phyloP scores from a whole-genome alignment of 2,797 vertebrate genomes.

The Scarus forsteni region DNA sequence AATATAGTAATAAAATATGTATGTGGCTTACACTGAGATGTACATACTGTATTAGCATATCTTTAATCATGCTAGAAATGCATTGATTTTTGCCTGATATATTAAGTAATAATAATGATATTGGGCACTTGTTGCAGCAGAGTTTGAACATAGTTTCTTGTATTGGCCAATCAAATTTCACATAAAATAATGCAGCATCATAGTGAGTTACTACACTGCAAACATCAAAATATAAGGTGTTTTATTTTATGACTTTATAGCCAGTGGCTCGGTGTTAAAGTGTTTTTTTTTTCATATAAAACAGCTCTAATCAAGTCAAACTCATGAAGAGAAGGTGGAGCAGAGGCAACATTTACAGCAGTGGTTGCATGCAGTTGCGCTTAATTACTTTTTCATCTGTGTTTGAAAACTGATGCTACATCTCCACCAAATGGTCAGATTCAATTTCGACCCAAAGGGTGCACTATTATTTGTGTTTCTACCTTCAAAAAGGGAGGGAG shows the following conservation, averaged over 20 bases:
- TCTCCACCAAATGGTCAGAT: too few species aligned
- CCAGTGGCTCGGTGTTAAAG: slow-evolving; percentile 34
- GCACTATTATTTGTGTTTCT: too few species aligned
- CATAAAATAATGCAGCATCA: slow-evolving; percentile 19
- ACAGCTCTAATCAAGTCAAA: slow-evolving; percentile 38
- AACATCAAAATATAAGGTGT: slow-evolving; percentile 43
- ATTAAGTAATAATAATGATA: slow-evolving; percentile 21
- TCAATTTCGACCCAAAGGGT: too few species aligned
- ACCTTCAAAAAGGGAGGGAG: too few species aligned
- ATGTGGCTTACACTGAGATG: neutral
- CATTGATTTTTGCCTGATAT: slow-evolving; percentile 3
- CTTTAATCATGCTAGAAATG: slow-evolving; percentile 6
- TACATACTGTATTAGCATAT: neutral
- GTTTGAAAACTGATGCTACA: too few species aligned
- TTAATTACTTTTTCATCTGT: neutral
- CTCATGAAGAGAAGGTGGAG: slow-evolving; percentile 16
- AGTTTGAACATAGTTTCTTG: slow-evolving; percentile 10
- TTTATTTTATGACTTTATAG: slow-evolving; percentile 46
- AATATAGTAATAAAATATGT: slow-evolving; percentile 16
- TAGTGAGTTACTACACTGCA: slow-evolving; percentile 10
- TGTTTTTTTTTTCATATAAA: slow-evolving; percentile 34
- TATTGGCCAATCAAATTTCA: slow-evolving; percentile 24
- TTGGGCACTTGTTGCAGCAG: slow-evolving; percentile 4
- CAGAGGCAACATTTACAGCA: slow-evolving; percentile 10
- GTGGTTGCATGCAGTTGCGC: slow-evolving; percentile 1